Evolutionary conservation across 2,113 vertebrate genomes (phyloP).

Genomic region (Tachysurus vachellii): DNA sequence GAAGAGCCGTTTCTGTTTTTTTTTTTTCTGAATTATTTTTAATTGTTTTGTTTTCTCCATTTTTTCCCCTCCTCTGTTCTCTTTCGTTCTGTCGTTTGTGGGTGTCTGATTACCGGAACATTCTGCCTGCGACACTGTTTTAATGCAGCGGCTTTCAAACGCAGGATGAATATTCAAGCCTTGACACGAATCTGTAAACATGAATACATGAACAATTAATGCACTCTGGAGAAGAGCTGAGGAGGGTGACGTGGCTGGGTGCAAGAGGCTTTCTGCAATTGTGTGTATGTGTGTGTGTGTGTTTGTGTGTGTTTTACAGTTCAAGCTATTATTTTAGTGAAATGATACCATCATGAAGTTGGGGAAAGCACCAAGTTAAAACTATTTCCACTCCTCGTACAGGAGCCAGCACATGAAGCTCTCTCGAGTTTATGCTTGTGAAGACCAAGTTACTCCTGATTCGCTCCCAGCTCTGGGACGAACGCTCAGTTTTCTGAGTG

Average conservation of each 20-base stretch:
- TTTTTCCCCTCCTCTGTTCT: constrained; percentile 15
- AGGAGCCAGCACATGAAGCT: neutral
- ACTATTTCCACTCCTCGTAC: constrained; percentile 30
- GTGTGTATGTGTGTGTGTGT: neutral
- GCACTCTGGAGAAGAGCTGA: neutral
- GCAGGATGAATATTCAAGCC: constrained; percentile 36
- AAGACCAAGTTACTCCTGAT: neutral
- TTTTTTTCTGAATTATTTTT: neutral
- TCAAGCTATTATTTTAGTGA: constrained; percentile 28
- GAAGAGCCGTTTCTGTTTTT: constrained; percentile 39
- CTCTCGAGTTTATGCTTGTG: neutral
- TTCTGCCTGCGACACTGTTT: constrained; percentile 38
- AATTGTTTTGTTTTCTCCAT: constrained; percentile 9
- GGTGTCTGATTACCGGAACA: constrained; percentile 45
- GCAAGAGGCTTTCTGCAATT: neutral
- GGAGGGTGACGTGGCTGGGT: neutral
- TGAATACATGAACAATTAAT: constrained; percentile 12
- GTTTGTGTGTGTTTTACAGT: constrained; percentile 14
- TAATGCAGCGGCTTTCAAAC: constrained; percentile 29
- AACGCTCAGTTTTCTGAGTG: neutral
- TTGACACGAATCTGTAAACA: constrained; percentile 19
- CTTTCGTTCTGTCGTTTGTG: constrained; percentile 34
- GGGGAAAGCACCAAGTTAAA: constrained; percentile 53
- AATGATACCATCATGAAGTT: constrained; percentile 29
- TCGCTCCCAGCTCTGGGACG: neutral